Evolutionary conservation across 2,888 invertebrate genomes (phyloP).

Genomic region (Penaeus monodon): DNA sequence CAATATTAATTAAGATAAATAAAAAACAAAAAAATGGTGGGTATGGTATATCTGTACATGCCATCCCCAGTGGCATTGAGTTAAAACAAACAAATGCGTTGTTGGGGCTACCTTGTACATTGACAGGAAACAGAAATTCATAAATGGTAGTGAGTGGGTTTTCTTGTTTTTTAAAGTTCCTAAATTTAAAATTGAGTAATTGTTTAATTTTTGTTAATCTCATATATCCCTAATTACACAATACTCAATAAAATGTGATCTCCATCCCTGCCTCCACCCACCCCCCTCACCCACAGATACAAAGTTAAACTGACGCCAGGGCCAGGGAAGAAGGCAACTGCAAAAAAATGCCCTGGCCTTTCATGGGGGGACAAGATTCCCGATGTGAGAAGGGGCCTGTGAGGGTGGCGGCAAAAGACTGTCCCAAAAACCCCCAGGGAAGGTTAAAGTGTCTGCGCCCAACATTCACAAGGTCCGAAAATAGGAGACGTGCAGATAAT

Average conservation of each 20-base stretch:
- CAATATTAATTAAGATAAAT: too few species aligned
- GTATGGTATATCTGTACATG: too few species aligned
- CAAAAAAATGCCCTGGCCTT: constrained; percentile 91
- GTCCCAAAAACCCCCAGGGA: constrained; percentile 95
- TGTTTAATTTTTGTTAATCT: too few species aligned
- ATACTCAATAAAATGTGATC: not conserved
- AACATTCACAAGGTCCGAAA: constrained; percentile 74
- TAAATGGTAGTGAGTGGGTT: too few species aligned
- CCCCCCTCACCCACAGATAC: constrained; percentile 75
- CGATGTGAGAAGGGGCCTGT: constrained; percentile 90
- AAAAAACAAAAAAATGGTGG: too few species aligned
- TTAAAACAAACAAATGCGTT: too few species aligned
- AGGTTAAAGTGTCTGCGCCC: constrained; percentile 93
- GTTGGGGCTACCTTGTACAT: too few species aligned
- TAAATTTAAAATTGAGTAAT: too few species aligned
- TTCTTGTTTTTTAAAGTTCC: too few species aligned
- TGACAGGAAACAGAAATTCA: not conserved
- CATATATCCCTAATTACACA: too few species aligned
- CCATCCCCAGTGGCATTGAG: too few species aligned
- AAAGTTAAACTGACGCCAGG: constrained; percentile 97
- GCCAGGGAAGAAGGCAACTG: constrained; percentile 91
- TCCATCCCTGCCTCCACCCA: not conserved
- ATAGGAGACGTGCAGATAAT: not conserved
- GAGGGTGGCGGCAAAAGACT: constrained; percentile 91
- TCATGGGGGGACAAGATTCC: constrained; percentile 85